Base-by-base conservation (phyloP, 2,888 invertebrate genomes). In the Sinelater perroti region DNA sequence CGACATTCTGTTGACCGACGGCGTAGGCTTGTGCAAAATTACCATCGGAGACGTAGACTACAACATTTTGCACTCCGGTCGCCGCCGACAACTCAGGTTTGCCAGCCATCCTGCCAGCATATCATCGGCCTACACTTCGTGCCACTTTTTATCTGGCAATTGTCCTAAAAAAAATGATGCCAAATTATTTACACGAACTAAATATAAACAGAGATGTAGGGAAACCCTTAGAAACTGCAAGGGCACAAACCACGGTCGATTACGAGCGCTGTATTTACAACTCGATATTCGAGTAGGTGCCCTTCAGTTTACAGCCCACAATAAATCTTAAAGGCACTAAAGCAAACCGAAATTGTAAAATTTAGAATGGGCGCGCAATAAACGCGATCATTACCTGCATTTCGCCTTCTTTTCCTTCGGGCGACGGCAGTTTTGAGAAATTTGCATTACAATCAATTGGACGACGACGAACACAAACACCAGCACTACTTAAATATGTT, bases 71-170 rank as follows among this genome's bases (percentile, higher is more conserved):
- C 60, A 82, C 79, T 75, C 79, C 79, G 74, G 79, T 78, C 64
- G 73, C 70, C 62, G 75, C 82, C 80, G 84, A 82, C 79, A 87
- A 85, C 82, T 87, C 88, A 87, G 88, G 86, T 87, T 88, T 87
- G 83, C 86, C 86, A 81, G 87, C 86, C 87, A 88, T 88, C 82
- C 83, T 86, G 82, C 82, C 83, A 83, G 82, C 85, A 85, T 87
- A 87, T 87, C 87, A 87, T 86, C 85, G 85, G 82, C 79, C 79
- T 79, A 79, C 78, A 75, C 76, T 72, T 76, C 80, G 80, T 78
- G 76, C 77, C 75, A 71, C 69, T 68, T 72, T 71, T 72, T 72
- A 79, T 68, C 71, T 72, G 72, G 71, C 74, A 75, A 70, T 68
- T 65, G 71, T 67, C 71, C 77, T 78, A 64, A 63, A 76, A 75